Evolutionary conservation across 2,113 vertebrate genomes (phyloP).

Genomic region (Pedionomus torquatus): DNA sequence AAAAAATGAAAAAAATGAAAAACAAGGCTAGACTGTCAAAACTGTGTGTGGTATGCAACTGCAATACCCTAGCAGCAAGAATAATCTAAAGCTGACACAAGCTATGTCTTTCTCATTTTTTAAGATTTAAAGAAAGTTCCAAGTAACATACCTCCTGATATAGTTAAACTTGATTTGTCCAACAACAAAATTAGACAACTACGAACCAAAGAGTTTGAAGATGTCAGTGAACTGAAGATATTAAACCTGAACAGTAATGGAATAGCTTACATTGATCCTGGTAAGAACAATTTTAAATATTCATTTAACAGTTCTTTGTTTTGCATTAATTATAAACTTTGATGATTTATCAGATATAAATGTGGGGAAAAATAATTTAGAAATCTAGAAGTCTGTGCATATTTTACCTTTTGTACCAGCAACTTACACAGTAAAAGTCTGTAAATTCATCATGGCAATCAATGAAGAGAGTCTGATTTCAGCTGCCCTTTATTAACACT

Average conservation of each 20-base stretch:
- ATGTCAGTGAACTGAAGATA: constrained; percentile 87
- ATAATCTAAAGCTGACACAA: not conserved
- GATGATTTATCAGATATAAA: not conserved
- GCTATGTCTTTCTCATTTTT: constrained; percentile 35
- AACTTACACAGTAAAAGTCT: not conserved
- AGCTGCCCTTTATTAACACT: not conserved
- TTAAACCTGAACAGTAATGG: constrained; percentile 92
- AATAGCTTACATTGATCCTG: constrained; percentile 86
- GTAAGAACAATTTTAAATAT: constrained; percentile 71
- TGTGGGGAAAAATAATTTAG: not conserved
- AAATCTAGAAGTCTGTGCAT: not conserved
- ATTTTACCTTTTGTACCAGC: not conserved
- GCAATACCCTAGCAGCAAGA: not conserved
- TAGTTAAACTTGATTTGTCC: constrained; percentile 91
- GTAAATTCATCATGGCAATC: not conserved
- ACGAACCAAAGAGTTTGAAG: constrained; percentile 87
- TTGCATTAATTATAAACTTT: not conserved
- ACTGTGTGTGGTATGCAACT: not conserved
- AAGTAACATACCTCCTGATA: constrained; percentile 86
- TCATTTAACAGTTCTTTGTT: not conserved
- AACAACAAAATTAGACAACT: constrained; percentile 89
- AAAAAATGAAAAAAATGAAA: not conserved
- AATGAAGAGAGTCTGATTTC: not conserved
- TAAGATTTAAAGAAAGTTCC: constrained; percentile 90
- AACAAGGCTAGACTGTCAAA: not conserved